Evolutionary conservation across 2,888 invertebrate species (phyloP), one percentile per base, ranked within the genome.

Genomic region (Chrysina gloriosa): DNA sequence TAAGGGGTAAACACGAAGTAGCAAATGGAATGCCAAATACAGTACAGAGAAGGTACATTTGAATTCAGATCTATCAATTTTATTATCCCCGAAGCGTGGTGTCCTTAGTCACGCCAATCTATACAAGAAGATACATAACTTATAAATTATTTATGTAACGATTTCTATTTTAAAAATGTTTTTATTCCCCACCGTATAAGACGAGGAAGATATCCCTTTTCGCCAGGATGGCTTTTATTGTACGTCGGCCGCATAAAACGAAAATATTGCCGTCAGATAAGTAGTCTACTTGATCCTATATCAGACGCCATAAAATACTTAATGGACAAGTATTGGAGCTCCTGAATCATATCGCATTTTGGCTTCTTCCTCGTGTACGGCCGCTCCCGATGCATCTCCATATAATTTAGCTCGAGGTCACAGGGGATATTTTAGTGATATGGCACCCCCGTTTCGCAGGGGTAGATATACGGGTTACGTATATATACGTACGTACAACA

Each of bases 231-330:
- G 11, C n/a, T 58, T 58, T 58, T 58, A 58, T 58, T 58, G 58
- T 58, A 58, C 25, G 39, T 11, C 25, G 25, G 25, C 58, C 23
- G 25, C 39, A 58, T 58, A 58, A 56, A 54, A 50, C 65, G 42
- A 65, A 58, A 56, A 63, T 54, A 67, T 63, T 52, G 39, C 50
- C 39, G 36, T 63, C 31, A 52, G 67, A 67, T 67, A 67, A 67
- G 58, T 56, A 56, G 58, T 56, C 68, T 50, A 45, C 36, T 52
- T 50, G 63, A 48, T 63, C 50, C 63, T 63, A 45, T 63, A 63
- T 67, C 67, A 63, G 64, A 65, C 34, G 68, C 56, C 65, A 65
- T 68, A 68, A 68, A 68, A 68, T 68, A 68, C 65, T 65, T 68
- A 68, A 68, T 68, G 65, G 68, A 65, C 65, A 65, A 58, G 48